These are phyloP conservation scores for Patella ulyssiponensis DNA, from an alignment of 2,888 invertebrate genomes.

Conservation along the genomic window DNA sequence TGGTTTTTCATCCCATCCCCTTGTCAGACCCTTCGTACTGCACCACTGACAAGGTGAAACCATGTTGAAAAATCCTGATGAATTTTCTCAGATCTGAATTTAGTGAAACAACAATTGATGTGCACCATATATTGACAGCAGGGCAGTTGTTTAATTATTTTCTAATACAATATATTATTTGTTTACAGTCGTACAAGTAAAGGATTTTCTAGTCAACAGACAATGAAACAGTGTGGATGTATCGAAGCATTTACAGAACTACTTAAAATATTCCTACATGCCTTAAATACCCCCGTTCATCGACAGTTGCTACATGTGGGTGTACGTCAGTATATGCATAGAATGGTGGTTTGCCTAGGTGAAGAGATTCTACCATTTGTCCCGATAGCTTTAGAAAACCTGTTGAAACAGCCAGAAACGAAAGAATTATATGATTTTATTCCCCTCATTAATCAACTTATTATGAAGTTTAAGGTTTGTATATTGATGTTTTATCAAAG, in stretches of 20 bases:
- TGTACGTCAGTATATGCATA: conserved; percentile 76
- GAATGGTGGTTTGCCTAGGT: conserved; percentile 77
- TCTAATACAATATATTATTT: not conserved
- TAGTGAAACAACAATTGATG: no score
- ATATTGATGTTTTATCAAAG: no score
- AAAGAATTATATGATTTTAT: conserved; percentile 75
- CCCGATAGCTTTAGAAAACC: conserved; percentile 74
- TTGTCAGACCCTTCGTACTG: no score
- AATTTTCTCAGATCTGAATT: no score
- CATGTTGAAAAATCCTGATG: no score
- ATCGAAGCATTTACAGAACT: conserved; percentile 74
- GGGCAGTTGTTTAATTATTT: no score
- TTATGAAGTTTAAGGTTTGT: conserved; percentile 75
- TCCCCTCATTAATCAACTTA: conserved; percentile 76
- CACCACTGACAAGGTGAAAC: no score
- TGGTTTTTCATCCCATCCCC: no score
- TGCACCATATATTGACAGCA: no score
- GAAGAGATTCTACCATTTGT: conserved; percentile 75
- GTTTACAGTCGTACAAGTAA: conserved; percentile 75
- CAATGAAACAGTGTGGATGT: conserved; percentile 75
- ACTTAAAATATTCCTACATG: conserved; percentile 74
- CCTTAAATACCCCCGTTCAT: conserved; percentile 71
- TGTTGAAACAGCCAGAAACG: conserved; percentile 72
- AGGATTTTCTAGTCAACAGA: conserved; percentile 76
- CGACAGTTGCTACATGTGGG: conserved; percentile 70